phyloP scores from a whole-genome alignment of 2,888 invertebrate species.

The Cremastinae sp. region DNA sequence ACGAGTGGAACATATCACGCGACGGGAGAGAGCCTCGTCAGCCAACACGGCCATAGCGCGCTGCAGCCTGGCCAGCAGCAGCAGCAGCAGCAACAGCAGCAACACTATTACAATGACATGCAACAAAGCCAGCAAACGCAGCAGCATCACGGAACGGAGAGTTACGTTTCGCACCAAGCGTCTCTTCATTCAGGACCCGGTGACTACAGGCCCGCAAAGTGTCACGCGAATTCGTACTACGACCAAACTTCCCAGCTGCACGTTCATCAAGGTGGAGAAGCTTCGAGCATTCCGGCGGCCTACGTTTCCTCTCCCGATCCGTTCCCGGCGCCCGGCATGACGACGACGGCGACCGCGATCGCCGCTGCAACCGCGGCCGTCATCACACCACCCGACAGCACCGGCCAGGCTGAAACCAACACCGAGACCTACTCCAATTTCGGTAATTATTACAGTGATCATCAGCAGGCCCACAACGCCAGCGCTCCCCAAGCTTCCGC shows the following conservation, averaged over 20 bases:
- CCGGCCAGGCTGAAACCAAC: slow-evolving; percentile 82
- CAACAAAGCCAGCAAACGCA: slow-evolving; percentile 79
- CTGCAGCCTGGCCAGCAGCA: slow-evolving; percentile 75
- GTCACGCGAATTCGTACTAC: slow-evolving; percentile 75
- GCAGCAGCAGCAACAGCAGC: too few species aligned
- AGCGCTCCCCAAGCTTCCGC: slow-evolving; percentile 82
- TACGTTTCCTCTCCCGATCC: slow-evolving; percentile 81
- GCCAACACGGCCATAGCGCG: slow-evolving; percentile 79
- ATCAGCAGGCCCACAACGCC: slow-evolving; percentile 79
- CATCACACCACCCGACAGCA: slow-evolving; percentile 84
- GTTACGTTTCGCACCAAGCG: slow-evolving; percentile 74
- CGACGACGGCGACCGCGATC: slow-evolving; percentile 79
- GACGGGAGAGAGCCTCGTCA: slow-evolving; percentile 73
- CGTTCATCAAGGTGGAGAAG: slow-evolving; percentile 81
- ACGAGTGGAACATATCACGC: slow-evolving; percentile 70
- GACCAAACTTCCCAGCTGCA: slow-evolving; percentile 76
- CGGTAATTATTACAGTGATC: slow-evolving; percentile 85
- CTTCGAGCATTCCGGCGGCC: slow-evolving; percentile 80
- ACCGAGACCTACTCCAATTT: slow-evolving; percentile 86
- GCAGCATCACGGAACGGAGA: slow-evolving; percentile 71
- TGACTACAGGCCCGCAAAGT: slow-evolving; percentile 74
- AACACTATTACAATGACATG: slow-evolving; percentile 82
- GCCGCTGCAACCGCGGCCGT: slow-evolving; percentile 82
- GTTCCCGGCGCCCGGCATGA: slow-evolving; percentile 81
- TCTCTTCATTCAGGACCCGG: slow-evolving; percentile 66